Percentiles rank a stretch among this genome's conserved stretches.
Evolutionary conservation across 2,113 vertebrate genomes (phyloP).

Genomic region (Gracilinanus agilis): DNA sequence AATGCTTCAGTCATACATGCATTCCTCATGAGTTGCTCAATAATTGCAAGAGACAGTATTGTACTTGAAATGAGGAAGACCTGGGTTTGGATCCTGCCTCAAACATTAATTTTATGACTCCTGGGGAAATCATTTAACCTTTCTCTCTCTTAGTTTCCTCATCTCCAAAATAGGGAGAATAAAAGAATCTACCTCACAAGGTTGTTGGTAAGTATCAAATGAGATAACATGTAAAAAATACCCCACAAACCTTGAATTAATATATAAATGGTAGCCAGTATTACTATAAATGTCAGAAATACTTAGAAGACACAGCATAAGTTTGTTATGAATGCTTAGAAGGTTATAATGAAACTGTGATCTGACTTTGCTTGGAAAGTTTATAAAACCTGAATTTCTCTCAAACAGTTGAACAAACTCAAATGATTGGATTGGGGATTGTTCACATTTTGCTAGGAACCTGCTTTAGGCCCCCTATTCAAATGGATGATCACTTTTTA

Average conservation of each 20-base stretch:
- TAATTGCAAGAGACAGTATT: background rate
- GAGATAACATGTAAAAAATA: background rate
- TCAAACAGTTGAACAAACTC: background rate
- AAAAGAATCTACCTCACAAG: background rate
- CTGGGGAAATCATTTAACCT: background rate
- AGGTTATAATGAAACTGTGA: background rate
- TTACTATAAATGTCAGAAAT: background rate
- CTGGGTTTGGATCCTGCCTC: background rate
- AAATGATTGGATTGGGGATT: slow-evolving; percentile 4
- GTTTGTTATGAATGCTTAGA: background rate
- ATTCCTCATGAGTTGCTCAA: background rate
- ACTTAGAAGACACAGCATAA: background rate
- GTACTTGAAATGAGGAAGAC: background rate
- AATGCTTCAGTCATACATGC: background rate
- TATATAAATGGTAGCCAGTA: background rate
- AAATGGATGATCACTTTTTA: slow-evolving; percentile 1
- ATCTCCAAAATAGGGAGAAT: background rate
- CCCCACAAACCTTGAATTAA: background rate
- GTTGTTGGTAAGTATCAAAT: background rate
- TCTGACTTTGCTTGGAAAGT: slow-evolving; percentile 10
- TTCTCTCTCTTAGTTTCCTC: background rate
- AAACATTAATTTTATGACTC: background rate
- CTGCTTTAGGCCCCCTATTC: background rate
- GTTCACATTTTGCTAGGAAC: slow-evolving; percentile 11
- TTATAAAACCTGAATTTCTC: background rate